A percentile compares a stretch with the other conserved stretches of the same genome.
Conservation (phyloP, 2,888 invertebrate species). For the Steinernema hermaphroditum region DNA sequence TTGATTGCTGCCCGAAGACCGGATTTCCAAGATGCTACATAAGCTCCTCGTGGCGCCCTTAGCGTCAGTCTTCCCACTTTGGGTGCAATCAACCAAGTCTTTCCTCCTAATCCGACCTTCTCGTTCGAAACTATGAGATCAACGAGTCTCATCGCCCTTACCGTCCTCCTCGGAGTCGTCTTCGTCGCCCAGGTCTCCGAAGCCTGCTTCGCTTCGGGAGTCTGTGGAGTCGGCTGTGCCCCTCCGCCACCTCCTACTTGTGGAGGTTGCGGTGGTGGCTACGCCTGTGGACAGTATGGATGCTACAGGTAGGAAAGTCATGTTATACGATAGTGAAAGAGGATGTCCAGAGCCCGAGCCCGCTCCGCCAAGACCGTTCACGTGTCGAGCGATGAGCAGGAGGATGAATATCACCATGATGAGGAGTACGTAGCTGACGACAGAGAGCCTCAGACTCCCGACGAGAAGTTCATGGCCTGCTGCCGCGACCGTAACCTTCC, state of each 20-base stretch:
- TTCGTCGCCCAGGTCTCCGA: conserved; percentile 34
- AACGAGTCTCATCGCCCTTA: neutral
- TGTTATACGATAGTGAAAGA: neutral
- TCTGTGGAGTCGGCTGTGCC: conserved; percentile 63
- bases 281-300: conserved; percentile 58
- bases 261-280: conserved; percentile 35
- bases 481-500: conserved; percentile 63
- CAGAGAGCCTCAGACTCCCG: conserved; percentile 46
- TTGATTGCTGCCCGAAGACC: neutral
- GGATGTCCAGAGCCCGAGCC: conserved; percentile 47
- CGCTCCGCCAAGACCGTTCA: conserved; percentile 52
- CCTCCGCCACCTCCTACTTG: conserved; percentile 54
- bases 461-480: conserved; percentile 64
- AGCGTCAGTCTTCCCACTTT: no score
- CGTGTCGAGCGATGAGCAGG: conserved; percentile 41
- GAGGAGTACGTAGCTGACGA: neutral
- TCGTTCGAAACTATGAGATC: neutral
- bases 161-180: neutral
- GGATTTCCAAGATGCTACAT: neutral
- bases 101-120: neutral
- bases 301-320: conserved; percentile 45
- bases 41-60: neutral
- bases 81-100: no score
- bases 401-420: conserved; percentile 27
- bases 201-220: conserved; percentile 64